A percentile compares a stretch with the other conserved stretches of the same genome.
Evolutionary conservation across 2,113 vertebrate species (phyloP).

Genomic region (Anolis carolinensis): DNA sequence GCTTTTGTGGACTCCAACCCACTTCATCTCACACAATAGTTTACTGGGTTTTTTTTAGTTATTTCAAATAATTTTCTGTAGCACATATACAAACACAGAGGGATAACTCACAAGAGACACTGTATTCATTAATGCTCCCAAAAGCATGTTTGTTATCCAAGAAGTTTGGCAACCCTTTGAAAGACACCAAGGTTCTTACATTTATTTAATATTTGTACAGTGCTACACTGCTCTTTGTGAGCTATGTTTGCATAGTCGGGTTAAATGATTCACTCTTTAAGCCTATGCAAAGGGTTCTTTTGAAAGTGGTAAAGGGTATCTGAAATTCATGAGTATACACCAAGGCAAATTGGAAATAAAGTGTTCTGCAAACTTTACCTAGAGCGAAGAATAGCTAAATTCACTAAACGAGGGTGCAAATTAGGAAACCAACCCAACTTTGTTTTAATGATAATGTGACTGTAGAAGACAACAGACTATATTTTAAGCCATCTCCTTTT

Average conservation of each 20-base stretch:
- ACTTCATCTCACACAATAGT: no score
- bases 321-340: conserved; percentile 59
- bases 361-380: conserved; percentile 60
- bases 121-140: background rate
- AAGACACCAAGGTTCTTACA: conserved; percentile 32
- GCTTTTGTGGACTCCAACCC: no score
- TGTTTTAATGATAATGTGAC: conserved; percentile 36
- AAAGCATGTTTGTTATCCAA: conserved; percentile 26
- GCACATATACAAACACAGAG: background rate
- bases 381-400: conserved; percentile 59
- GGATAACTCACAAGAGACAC: background rate
- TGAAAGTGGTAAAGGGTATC: conserved; percentile 54
- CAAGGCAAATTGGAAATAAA: conserved; percentile 61
- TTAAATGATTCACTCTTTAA: conserved; percentile 51
- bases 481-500: conserved; percentile 28
- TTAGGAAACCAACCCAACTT: conserved; percentile 60
- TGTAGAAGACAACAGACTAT: conserved; percentile 43
- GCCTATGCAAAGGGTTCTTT: conserved; percentile 60
- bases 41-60: background rate
- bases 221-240: background rate
- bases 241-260: conserved; percentile 38
- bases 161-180: conserved; percentile 26
- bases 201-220: conserved; percentile 31
- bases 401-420: conserved; percentile 57
- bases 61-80: background rate